Conservation (phyloP, 1,140 invertebrate species). For the Danaus melanippus region DNA sequence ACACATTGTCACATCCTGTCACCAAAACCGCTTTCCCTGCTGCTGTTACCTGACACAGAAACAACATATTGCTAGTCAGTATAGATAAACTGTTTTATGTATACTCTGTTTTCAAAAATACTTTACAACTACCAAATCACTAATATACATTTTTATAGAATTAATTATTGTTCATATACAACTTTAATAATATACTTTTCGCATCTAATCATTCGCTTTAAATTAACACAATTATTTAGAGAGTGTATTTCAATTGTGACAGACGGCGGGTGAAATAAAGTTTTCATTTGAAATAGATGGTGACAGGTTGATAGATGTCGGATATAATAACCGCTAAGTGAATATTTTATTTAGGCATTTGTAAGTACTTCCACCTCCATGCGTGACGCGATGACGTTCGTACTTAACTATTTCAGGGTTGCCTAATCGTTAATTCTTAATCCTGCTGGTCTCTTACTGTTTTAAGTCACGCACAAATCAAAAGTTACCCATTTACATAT, state of each 20-base stretch:
- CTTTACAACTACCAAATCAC: no score
- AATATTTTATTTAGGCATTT: conserved; percentile 54
- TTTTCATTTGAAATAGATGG: conserved; percentile 53
- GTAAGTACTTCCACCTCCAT: conserved; percentile 23
- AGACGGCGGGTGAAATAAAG: conserved; percentile 37
- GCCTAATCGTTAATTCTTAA: conserved; percentile 46
- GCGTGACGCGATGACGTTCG: conserved; percentile 48
- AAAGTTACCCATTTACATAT: conserved; percentile 8
- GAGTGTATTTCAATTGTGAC: conserved; percentile 12
- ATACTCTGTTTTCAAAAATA: no score
- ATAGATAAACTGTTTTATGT: no score
- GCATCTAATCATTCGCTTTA: no score
- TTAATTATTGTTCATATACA: no score
- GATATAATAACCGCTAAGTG: conserved; percentile 49
- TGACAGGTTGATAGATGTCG: conserved; percentile 57
- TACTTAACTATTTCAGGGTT: conserved; percentile 52
- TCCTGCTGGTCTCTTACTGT: conserved; percentile 32
- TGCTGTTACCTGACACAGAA: conserved; percentile 76
- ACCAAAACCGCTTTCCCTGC: conserved; percentile 86
- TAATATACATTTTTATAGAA: no score
- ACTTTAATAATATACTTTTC: no score
- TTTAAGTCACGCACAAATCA: conserved; percentile 14
- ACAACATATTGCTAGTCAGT: background rate
- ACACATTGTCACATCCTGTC: conserved; percentile 87
- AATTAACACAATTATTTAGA: conserved; percentile 6